Conservation (phyloP, 2,888 invertebrate genomes). For the Drosophila algonquin region DNA sequence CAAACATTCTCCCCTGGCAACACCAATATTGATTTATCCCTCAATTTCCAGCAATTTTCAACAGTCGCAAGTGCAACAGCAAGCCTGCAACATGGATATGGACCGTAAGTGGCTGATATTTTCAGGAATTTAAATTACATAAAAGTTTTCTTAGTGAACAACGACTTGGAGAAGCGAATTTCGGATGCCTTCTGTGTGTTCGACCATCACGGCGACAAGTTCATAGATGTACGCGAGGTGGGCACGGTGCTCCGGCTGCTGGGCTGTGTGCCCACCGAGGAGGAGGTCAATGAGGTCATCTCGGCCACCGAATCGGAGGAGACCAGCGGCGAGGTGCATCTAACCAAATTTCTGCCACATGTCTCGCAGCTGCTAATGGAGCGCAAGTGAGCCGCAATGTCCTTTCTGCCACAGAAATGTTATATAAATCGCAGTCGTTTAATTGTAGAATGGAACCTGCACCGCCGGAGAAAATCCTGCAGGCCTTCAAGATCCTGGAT, state of each 20-base stretch:
- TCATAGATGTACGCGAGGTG: constrained; percentile 95
- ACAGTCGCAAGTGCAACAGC: background rate
- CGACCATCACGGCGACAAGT: constrained; percentile 94
- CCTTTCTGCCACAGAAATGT: background rate
- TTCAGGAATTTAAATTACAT: background rate
- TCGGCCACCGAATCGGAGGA: constrained; percentile 93
- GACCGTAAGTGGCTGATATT: constrained; percentile 55
- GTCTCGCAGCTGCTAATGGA: constrained; percentile 92
- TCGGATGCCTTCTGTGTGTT: constrained; percentile 95
- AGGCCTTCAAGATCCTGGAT: constrained; percentile 94
- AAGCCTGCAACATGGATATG: constrained; percentile 53
- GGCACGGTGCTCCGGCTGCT: constrained; percentile 95
- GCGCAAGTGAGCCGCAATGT: constrained; percentile 87
- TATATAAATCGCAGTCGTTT: background rate
- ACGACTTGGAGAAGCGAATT: constrained; percentile 91
- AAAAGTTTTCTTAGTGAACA: constrained; percentile 84
- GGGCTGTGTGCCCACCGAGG: constrained; percentile 95
- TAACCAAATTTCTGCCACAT: constrained; percentile 91
- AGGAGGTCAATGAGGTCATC: constrained; percentile 95
- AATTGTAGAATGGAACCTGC: constrained; percentile 90
- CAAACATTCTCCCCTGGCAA: constrained; percentile 15
- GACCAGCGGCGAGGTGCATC: constrained; percentile 89
- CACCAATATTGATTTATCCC: constrained; percentile 32
- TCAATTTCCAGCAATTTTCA: background rate
- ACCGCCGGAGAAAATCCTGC: constrained; percentile 91